These are phyloP conservation scores for Agapostemon virescens DNA, from an alignment of 2,888 invertebrate genomes.

Conservation along the genomic window DNA sequence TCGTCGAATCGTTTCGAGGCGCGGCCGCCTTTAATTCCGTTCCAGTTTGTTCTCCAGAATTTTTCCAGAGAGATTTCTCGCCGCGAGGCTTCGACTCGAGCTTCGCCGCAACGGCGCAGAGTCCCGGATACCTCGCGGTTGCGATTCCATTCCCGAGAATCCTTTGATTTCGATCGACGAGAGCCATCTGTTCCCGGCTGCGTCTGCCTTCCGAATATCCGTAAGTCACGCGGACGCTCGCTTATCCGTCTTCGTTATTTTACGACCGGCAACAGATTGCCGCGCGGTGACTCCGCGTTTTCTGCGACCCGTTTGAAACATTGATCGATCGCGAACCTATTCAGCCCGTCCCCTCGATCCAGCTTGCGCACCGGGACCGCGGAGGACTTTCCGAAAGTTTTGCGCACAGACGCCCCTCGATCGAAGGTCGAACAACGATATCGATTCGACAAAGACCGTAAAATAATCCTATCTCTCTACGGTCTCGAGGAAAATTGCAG, in stretches of 20 bases:
- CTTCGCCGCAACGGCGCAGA: background rate
- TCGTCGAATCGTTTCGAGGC: background rate
- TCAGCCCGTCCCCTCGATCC: background rate
- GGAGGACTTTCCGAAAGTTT: too few relatives aligned
- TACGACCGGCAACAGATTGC: conserved; percentile 3
- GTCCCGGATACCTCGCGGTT: background rate
- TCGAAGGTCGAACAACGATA: too few relatives aligned
- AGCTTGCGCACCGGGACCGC: background rate
- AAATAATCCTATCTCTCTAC: background rate
- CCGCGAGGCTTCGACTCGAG: too few relatives aligned
- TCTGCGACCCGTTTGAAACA: conserved; percentile 14
- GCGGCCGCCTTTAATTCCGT: background rate
- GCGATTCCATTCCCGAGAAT: background rate
- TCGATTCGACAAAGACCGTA: too few relatives aligned
- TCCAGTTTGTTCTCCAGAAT: background rate
- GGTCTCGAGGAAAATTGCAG: too few relatives aligned
- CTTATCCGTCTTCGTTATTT: background rate
- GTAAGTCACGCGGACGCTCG: conserved; percentile 9
- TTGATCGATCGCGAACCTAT: conserved; percentile 19
- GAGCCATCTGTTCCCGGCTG: conserved; percentile 2
- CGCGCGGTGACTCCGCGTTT: background rate
- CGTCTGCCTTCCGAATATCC: background rate
- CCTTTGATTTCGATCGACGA: background rate
- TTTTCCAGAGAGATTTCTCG: too few relatives aligned
- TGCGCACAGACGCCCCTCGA: too few relatives aligned